phyloP scores from a whole-genome alignment of 2,888 invertebrate species.

The Troides helena region DNA sequence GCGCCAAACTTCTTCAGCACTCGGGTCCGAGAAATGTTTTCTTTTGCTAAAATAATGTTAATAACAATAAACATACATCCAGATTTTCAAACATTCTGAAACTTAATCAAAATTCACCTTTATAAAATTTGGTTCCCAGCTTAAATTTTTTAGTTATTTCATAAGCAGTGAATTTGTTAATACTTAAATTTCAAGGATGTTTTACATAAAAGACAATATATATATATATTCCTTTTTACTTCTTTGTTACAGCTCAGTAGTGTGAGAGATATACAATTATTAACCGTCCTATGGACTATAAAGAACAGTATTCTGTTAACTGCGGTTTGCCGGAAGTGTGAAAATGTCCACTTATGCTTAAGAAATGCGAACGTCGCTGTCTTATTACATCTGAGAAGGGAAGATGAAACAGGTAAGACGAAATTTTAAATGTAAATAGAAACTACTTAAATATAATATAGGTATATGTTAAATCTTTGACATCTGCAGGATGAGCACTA shows the following conservation, averaged over 20 bases:
- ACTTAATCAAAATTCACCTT: too few relatives aligned
- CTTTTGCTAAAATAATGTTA: neutral
- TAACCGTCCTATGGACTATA: neutral
- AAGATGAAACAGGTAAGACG: neutral
- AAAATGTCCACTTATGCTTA: neutral
- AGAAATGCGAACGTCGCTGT: neutral
- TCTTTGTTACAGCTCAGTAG: neutral
- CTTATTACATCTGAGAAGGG: neutral
- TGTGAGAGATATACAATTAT: neutral
- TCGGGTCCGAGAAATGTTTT: too few relatives aligned
- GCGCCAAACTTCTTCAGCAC: conserved; percentile 23
- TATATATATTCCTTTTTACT: too few relatives aligned
- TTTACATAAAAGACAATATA: too few relatives aligned
- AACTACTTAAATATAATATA: too few relatives aligned
- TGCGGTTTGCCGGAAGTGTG: neutral
- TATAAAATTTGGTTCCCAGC: too few relatives aligned
- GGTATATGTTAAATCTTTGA: too few relatives aligned
- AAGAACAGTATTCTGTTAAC: conserved; percentile 1
- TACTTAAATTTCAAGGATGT: too few relatives aligned
- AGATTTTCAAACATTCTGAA: too few relatives aligned
- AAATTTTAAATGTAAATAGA: neutral
- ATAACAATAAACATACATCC: too few relatives aligned
- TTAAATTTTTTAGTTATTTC: too few relatives aligned
- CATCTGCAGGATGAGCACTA: too few relatives aligned
- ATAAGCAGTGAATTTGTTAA: neutral